Evolutionary conservation across 1,140 invertebrate species (phyloP).

Genomic region (Halictus rubicundus): DNA sequence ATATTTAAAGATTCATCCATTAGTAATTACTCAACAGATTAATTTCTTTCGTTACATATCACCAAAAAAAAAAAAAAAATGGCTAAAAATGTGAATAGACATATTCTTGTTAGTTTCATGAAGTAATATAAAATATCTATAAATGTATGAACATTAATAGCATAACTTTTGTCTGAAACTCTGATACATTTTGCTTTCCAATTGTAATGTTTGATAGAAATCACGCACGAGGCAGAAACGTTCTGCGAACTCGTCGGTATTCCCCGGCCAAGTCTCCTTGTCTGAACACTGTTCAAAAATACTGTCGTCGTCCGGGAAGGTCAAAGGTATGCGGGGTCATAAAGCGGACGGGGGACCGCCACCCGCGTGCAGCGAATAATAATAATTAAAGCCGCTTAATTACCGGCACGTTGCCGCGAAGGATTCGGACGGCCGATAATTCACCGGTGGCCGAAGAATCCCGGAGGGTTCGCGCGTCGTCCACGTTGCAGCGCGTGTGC

Average conservation of each 20-base stretch:
- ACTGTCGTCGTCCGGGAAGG: conserved; percentile 17
- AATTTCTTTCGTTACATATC: too few relatives aligned
- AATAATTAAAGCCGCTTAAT: conserved; percentile 68
- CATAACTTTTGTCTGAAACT: too few relatives aligned
- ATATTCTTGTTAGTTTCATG: too few relatives aligned
- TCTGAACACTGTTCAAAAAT: conserved; percentile 34
- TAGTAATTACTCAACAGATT: too few relatives aligned
- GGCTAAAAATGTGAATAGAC: too few relatives aligned
- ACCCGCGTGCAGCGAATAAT: conserved; percentile 66
- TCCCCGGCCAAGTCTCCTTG: too few relatives aligned
- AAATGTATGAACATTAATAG: too few relatives aligned
- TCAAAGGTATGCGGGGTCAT: conserved; percentile 55
- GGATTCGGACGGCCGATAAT: conserved; percentile 63
- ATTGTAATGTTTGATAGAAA: too few relatives aligned
- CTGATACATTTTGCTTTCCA: too few relatives aligned
- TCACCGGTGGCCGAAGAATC: conserved; percentile 53
- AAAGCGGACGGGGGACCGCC: conserved; percentile 53
- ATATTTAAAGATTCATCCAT: too few relatives aligned
- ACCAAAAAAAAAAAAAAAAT: too few relatives aligned
- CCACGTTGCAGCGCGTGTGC: background rate
- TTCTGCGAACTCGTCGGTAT: background rate
- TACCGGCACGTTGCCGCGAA: conserved; percentile 59
- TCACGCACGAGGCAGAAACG: background rate
- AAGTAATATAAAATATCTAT: too few relatives aligned
- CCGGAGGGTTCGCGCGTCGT: conserved; percentile 27